Evolutionary conservation across 2,113 vertebrate genomes (phyloP).

Genomic region (Gallinago media): DNA sequence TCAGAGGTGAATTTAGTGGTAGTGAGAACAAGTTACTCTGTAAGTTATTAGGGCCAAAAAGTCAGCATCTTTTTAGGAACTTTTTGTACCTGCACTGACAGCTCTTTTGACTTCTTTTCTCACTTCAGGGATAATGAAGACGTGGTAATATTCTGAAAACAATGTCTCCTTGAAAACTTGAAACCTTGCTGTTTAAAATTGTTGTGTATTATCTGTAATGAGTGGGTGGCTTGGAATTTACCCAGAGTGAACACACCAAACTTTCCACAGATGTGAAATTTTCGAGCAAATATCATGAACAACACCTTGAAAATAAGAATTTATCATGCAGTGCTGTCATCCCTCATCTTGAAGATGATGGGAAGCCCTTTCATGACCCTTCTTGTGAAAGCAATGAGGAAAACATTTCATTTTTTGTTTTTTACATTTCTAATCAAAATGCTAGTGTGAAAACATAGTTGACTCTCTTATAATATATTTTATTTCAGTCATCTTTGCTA

Average conservation of each 20-base stretch:
- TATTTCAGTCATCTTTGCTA: conserved; percentile 17
- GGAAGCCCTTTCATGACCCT: neutral
- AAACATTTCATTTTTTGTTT: neutral
- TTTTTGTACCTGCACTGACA: neutral
- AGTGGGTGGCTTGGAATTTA: neutral
- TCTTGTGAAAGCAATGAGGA: neutral
- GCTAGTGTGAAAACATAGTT: neutral
- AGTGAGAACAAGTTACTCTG: neutral
- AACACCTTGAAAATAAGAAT: neutral
- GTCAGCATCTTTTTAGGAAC: neutral
- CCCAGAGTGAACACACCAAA: neutral
- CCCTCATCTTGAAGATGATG: neutral
- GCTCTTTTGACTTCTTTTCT: neutral
- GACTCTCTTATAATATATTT: neutral
- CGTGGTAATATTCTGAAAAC: neutral
- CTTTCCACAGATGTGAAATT: neutral
- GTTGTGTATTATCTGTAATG: conserved; percentile 1
- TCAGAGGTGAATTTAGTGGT: neutral
- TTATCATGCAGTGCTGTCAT: neutral
- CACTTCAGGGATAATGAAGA: neutral
- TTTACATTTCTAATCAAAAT: neutral
- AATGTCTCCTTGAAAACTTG: conserved; percentile 32
- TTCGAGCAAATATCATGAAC: neutral
- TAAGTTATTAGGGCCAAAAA: neutral
- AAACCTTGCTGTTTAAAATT: conserved; percentile 32